Percentiles rank a stretch among this genome's conserved stretches.
Conservation (phyloP, 2,888 invertebrate genomes). For the Zelleria hepariella region DNA sequence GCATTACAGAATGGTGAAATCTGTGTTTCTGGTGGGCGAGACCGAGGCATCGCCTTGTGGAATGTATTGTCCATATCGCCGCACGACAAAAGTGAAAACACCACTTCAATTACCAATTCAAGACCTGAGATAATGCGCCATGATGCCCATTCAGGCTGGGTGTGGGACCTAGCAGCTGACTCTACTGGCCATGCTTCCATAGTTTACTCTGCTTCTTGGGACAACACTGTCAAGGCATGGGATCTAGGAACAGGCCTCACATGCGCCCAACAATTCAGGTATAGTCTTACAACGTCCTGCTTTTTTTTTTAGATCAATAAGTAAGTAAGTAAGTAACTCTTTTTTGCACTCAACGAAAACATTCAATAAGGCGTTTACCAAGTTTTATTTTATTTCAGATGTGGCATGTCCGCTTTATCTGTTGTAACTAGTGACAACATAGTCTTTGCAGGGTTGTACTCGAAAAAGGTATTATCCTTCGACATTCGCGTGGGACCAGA, state of each 20-base stretch:
- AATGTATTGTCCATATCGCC: conserved; percentile 45
- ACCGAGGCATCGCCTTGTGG: conserved; percentile 70
- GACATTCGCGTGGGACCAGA: conserved; percentile 56
- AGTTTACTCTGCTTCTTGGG: conserved; percentile 75
- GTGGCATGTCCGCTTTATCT: conserved; percentile 68
- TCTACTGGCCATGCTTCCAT: conserved; percentile 43
- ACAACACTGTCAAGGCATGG: conserved; percentile 73
- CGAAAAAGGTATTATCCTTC: conserved; percentile 66
- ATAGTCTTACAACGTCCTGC: conserved; percentile 7
- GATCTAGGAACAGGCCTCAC: conserved; percentile 51
- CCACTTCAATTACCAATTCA: conserved; percentile 29
- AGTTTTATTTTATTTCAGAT: conserved; percentile 34
- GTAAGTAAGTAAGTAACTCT: too few relatives aligned
- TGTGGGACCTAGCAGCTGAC: conserved; percentile 72
- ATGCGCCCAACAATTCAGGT: conserved; percentile 62
- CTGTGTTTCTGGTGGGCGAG: conserved; percentile 73
- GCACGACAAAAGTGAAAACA: conserved; percentile 28
- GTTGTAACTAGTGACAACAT: conserved; percentile 55
- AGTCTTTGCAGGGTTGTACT: conserved; percentile 68
- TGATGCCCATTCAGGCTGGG: conserved; percentile 75
- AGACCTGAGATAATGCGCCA: conserved; percentile 42
- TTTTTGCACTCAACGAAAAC: too few relatives aligned
- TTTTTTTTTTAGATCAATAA: too few relatives aligned
- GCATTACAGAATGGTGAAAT: conserved; percentile 51
- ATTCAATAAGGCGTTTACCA: too few relatives aligned